These are phyloP conservation scores for Stomorhina lunata DNA, from an alignment of 2,888 invertebrate species.

Conservation along the genomic window DNA sequence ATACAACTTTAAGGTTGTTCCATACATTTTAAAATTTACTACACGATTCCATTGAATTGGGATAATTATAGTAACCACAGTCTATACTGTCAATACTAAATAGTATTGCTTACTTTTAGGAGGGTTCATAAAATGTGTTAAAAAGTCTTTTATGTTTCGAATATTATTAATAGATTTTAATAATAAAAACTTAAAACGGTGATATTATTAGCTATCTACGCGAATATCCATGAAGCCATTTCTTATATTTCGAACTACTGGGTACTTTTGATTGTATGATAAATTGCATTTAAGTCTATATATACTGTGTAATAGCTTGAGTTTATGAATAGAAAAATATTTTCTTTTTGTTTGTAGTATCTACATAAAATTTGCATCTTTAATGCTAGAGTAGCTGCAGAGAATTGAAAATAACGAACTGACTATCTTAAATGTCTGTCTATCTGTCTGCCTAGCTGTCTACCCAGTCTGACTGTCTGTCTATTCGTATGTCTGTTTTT, in stretches of 20 bases:
- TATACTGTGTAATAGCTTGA: slow-evolving; percentile 9
- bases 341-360: slow-evolving; percentile 4
- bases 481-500: background rate
- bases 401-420: slow-evolving; percentile 4
- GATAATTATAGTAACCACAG: no score
- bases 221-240: no score
- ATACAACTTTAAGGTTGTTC: no score
- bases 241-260: background rate
- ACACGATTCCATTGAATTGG: no score
- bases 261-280: background rate
- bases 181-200: no score
- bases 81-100: no score
- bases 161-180: no score
- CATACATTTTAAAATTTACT: no score
- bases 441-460: slow-evolving; percentile 9
- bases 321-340: slow-evolving; percentile 41
- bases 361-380: slow-evolving; percentile 21
- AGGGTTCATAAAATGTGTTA: no score
- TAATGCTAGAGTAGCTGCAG: background rate
- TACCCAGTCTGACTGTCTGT: background rate
- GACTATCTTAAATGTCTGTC: background rate
- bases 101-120: no score
- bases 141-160: no score
- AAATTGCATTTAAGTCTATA: background rate
- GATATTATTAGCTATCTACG: no score